Evolutionary conservation across 37 sponge, comb jelly and placozoan genomes (phyloP), one percentile per base, ranked within the genome.

Genomic region (Cladorhizidae sp.): DNA sequence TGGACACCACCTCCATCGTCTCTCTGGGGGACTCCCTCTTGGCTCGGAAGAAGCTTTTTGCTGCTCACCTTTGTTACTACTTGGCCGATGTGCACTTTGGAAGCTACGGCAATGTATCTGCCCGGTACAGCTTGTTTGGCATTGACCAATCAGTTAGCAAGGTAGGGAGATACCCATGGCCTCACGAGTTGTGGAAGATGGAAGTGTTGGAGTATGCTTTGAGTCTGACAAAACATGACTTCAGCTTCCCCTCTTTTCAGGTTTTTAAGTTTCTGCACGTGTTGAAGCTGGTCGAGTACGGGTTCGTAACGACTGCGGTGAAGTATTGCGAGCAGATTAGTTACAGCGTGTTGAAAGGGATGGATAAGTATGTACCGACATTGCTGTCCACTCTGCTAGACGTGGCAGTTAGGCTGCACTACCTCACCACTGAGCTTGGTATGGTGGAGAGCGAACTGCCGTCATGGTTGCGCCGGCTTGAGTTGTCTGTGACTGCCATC

Each of bases 181-280:
- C 90, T 40, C 57, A 65, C 22, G 72, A 83, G 0, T 73, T 89
- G 36, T n/a, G 57, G 35, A 83, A 73, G 65, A 89, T 83, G 67
- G 90, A 89, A 65, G 85, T 84, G 8, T 73, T 74, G 1, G 93
- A 93, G 67, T 93, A 75, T 75, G 93, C 93, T 1, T 73, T 88
- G 83, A 77, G 76, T 61, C 68, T 93, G 43, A 75, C 76, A 26
- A 88, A 88, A 40, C 52, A 73, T 29, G 82, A 88, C 1, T 86
- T 83, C 67, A 23, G 50, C 9, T 72, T 93, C 25, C 87, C 83
- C 28, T 32, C 52, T 40, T 93, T 93, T 57, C 93, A 93, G 73
- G 45, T 73, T 5, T 86, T 83, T 77, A 93, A 93, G 42, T 74
- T 77, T 33, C 83, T 83, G 29, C 76, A 73, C 12, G 71, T 67